phyloP scores from a whole-genome alignment of 2,797 vertebrate genomes.

The Pyrocephalus nanus region DNA sequence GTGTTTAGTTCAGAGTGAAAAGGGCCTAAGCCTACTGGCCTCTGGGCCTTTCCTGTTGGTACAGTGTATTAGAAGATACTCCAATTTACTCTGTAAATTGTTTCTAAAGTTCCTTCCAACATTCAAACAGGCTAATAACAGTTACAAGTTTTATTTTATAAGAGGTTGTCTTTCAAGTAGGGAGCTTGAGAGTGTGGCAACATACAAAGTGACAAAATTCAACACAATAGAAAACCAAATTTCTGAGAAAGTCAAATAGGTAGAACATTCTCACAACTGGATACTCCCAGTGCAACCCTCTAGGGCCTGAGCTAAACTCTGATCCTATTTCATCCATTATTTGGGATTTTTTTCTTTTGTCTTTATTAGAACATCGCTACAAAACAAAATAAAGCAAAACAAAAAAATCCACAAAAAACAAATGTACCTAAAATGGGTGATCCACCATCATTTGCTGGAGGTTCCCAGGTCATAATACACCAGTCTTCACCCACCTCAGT shows the following conservation, averaged over 20 bases:
- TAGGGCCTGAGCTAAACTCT: not conserved
- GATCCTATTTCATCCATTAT: not conserved
- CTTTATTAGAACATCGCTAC: not conserved
- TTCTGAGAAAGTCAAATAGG: not conserved
- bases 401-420: not conserved
- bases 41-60: not conserved
- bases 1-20: not conserved
- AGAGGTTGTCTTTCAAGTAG: not conserved
- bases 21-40: not conserved
- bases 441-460: slow-evolving; percentile 91
- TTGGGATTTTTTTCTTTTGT: not conserved
- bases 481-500: slow-evolving; percentile 92
- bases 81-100: not conserved
- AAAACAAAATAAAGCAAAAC: not conserved
- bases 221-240: not conserved
- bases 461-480: slow-evolving; percentile 96
- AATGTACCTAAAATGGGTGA: slow-evolving; percentile 90
- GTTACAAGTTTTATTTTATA: not conserved
- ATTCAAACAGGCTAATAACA: not conserved
- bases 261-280: not conserved
- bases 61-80: not conserved
- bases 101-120: not conserved
- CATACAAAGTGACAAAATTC: not conserved
- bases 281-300: not conserved
- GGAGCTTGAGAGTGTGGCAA: not conserved